Base-by-base conservation (phyloP, 2,113 vertebrate genomes). In the Camelus dromedarius region DNA sequence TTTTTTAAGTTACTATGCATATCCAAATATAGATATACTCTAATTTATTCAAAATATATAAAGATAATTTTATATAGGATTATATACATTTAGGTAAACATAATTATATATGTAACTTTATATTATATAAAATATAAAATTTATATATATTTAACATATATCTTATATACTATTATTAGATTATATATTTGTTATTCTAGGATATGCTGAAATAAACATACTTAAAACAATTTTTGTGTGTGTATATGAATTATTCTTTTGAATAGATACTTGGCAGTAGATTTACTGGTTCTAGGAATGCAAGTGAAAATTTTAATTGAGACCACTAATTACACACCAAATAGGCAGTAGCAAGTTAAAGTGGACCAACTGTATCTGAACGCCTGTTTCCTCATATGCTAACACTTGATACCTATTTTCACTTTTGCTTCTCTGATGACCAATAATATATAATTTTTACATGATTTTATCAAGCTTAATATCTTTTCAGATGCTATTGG, bases 121-220 rank as follows among this genome's bases (percentile, higher is more conserved):
- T 50, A 66, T 54, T 67, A 56, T 16, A 26, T 73, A 87, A 30
- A 46, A 66, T 64, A 77, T 32, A 85, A 46, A 52, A 19, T 54
- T 20, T 72, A 42, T 42, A 42, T 42, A 42, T 50, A 58, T 77
- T 56, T 75, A 75, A 30, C 2, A 46, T 42, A 35, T 35, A 50
- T 70, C 7, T 2, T 70, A 32, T 60, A 19, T 58, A 38, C 73
- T 26, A 60, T 91, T 70, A 79, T 87, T 76, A 50, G 67, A 54
- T 94, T 67, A 30, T n/a, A 85, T 80, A 3, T 3, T 11, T 85
- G 60, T 64, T 93, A 94, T 86, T 76, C 92, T n/a, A 86, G 58
- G 81, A 28, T 62, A 54, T 58, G 5, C 1, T 58, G 56, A 90
- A 35, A 86, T 90, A 93, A 80, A 69, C 12, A 11, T 75, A 28